Evolutionary conservation across 2,113 vertebrate species (phyloP).

Genomic region (Eptesicus fuscus): DNA sequence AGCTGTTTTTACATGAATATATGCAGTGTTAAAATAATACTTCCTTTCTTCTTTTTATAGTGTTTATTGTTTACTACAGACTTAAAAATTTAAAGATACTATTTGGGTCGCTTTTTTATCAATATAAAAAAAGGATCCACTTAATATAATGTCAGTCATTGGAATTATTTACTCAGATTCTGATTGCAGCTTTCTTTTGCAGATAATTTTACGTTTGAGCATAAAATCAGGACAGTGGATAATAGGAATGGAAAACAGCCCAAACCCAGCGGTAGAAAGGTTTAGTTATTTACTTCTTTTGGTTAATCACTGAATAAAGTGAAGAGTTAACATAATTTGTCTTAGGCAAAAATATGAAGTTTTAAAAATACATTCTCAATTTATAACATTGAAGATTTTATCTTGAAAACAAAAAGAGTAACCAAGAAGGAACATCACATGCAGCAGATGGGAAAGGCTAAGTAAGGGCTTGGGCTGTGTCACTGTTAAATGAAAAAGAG

Average conservation of each 20-base stretch:
- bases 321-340: background rate
- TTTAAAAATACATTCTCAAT: background rate
- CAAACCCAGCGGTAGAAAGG: background rate
- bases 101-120: slow-evolving; percentile 31
- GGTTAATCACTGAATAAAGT: background rate
- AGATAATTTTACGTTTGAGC: slow-evolving; percentile 11
- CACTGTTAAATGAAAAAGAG: background rate
- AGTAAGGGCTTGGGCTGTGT: background rate
- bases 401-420: background rate
- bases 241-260: background rate
- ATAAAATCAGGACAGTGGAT: background rate
- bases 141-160: background rate
- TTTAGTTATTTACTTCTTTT: background rate
- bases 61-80: slow-evolving; percentile 5
- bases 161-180: slow-evolving; percentile 36
- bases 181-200: background rate
- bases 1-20: slow-evolving; percentile 28
- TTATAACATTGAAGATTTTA: background rate
- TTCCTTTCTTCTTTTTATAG: slow-evolving; percentile 13
- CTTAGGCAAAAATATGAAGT: background rate
- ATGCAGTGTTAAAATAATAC: background rate
- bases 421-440: background rate
- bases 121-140: background rate
- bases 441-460: background rate
- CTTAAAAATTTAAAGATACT: slow-evolving; percentile 18